phyloP scores from a whole-genome alignment of 2,113 vertebrate genomes.

The Saccopteryx leptura region DNA sequence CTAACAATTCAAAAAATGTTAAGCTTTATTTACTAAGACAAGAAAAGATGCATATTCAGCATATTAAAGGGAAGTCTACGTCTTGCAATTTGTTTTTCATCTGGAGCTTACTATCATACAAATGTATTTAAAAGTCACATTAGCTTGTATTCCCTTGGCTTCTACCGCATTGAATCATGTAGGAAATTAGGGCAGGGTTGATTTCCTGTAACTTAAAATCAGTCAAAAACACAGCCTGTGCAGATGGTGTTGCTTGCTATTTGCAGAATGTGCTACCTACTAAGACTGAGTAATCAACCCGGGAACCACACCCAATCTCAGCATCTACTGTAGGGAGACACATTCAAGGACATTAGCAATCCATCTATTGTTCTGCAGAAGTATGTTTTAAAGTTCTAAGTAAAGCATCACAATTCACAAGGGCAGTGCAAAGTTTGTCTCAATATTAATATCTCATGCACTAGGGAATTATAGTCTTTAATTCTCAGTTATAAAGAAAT shows the following conservation, averaged over 20 bases:
- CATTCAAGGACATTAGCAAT: conserved; percentile 71
- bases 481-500: conserved; percentile 10
- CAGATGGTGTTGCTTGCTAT: conserved; percentile 82
- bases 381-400: conserved; percentile 9
- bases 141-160: conserved; percentile 65
- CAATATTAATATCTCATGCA: conserved; percentile 48
- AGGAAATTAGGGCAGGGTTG: conserved; percentile 88
- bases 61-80: conserved; percentile 13
- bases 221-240: conserved; percentile 81
- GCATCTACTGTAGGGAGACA: background rate
- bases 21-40: conserved; percentile 15
- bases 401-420: conserved; percentile 56
- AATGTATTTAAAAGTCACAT: conserved; percentile 77
- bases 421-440: conserved; percentile 65
- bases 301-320: conserved; percentile 77
- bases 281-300: conserved; percentile 76
- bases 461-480: background rate
- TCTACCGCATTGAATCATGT: conserved; percentile 84
- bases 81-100: conserved; percentile 63
- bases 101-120: conserved; percentile 75
- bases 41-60: conserved; percentile 33
- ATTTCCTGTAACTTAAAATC: conserved; percentile 88
- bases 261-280: conserved; percentile 79
- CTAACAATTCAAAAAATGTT: background rate
- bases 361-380: conserved; percentile 83